Percentiles rank a stretch among this genome's conserved stretches.
Conservation (phyloP, 1,140 invertebrate species). For the Potamilus streckersoni region DNA sequence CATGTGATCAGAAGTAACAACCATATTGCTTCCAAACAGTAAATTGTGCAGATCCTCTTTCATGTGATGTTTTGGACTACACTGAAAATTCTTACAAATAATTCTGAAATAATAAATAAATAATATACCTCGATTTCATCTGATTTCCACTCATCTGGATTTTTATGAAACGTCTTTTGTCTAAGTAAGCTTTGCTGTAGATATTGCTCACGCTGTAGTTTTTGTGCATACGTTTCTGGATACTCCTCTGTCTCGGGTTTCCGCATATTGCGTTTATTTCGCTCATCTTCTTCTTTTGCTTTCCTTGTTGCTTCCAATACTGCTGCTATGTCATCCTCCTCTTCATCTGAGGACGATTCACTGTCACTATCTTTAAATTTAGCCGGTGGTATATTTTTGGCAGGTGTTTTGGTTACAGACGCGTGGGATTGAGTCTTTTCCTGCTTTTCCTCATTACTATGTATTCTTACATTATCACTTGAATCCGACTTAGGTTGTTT, state of each 20-base stretch:
- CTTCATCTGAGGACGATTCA: conserved; percentile 24
- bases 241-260: neutral
- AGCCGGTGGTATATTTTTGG: too few relatives aligned
- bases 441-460: too few relatives aligned
- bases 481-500: too few relatives aligned
- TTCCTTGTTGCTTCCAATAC: conserved; percentile 27
- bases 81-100: neutral
- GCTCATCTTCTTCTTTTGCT: conserved; percentile 9
- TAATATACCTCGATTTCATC: conserved; percentile 15
- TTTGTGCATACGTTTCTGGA: conserved; percentile 28
- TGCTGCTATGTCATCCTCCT: conserved; percentile 20
- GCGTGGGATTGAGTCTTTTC: too few relatives aligned
- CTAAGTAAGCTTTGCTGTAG: conserved; percentile 10
- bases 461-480: too few relatives aligned
- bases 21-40: too few relatives aligned
- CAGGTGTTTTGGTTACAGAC: too few relatives aligned
- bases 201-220: conserved; percentile 27
- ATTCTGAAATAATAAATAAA: neutral
- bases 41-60: too few relatives aligned
- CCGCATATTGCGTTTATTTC: neutral
- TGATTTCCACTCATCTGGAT: conserved; percentile 27
- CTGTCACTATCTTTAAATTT: conserved; percentile 16
- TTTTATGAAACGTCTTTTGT: conserved; percentile 30
- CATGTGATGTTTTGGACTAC: too few relatives aligned
- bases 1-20: too few relatives aligned